Base-by-base conservation (phyloP, 1,140 invertebrate species). In the Diabrotica virgifera region DNA sequence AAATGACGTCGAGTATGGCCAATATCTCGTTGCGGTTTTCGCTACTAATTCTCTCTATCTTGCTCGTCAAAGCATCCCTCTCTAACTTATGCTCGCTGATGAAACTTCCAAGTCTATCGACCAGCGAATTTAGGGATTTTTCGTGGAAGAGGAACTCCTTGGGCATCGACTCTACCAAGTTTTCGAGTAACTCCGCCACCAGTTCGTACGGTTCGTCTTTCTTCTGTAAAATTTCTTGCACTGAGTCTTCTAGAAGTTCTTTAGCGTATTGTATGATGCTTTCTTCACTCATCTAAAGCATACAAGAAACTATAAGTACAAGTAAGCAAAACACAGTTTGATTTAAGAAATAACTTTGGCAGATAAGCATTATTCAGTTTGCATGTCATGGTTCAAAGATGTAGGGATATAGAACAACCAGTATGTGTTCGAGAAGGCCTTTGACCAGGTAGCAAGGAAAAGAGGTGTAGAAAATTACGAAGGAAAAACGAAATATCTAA, bases 181-280 rank as follows among this genome's bases (percentile, higher is more conserved):
- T 64, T 59, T 71, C 62, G 36, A 71, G 14, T 35, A 76, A 10
- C 40, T 50, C 63, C 4, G 65, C 63, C 5, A 75, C 71, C 10
- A 72, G 62, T 58, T 67, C 66, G 11, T 68, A 55, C 7, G 71
- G 69, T 36, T 68, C 65, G 8, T 54, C 57, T 8, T 63, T 59
- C 2, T 5, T 56, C 40, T 62, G 38, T 36, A 69, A 8, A 12
- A 66, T 62, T 52, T 75, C 65, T 14, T 66, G 64, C 37, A 75
- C 54, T 12, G 64, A 67, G 35, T 73, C 68, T 24, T 73, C 68
- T 9, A 75, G 52, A n/a, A 71, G 64, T 36, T 73, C 73, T 59
- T 59, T 63, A 0, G 59, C 36, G 54, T 59, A 70, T 55, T 58
- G 46, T 14, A 55, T 54, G 6, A 68, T 35, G 36, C 53, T 62